Evolutionary conservation across 2,888 invertebrate species (phyloP), one percentile per base, ranked within the genome.

Genomic region (Synergus umbraculus): DNA sequence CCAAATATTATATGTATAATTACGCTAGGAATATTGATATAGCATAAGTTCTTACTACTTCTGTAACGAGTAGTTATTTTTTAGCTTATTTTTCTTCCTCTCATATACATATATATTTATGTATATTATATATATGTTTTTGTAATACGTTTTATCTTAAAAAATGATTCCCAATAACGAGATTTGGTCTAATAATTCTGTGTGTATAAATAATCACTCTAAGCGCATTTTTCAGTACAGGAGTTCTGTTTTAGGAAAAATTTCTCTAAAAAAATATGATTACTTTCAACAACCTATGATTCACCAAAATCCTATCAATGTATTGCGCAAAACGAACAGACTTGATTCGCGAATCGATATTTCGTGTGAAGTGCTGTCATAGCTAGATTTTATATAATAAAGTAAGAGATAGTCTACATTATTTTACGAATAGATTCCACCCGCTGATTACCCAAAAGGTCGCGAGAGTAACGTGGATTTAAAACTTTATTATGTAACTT

Each of bases 231-330:
- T 81, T 84, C 82, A 77, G 83, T 83, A 81, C 84, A 84, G 81
- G 83, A 87, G 86, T 83, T 87, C 85, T 84, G 83, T 84, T 83
- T 87, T 86, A 84, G 85, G 85, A 88, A 86, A 86, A 83, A 84
- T 83, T 64, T 83, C 82, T 87, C 77, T 82, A 82, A 89, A 87
- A 88, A 88, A 88, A 89, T 89, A 89, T 86, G 87, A 88, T 88
- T 85, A 88, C 83, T 78, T 84, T 83, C 81, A 79, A 86, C 81
- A 87, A 87, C 83, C 80, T 84, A 85, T 86, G 78, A 79, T 81
- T 86, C 69, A 66, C 77, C 77, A 67, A 69, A 41, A 67, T 77
- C 80, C 29, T 58, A 65, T 83, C 76, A 83, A 83, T 76, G 80
- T 80, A 77, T 81, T 82, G 83, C 85, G 84, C 84, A 83, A 85